Percentiles rank a stretch among this genome's conserved stretches.
phyloP scores from a whole-genome alignment of 2,113 vertebrate species.

The Xiphophorus couchianus region DNA sequence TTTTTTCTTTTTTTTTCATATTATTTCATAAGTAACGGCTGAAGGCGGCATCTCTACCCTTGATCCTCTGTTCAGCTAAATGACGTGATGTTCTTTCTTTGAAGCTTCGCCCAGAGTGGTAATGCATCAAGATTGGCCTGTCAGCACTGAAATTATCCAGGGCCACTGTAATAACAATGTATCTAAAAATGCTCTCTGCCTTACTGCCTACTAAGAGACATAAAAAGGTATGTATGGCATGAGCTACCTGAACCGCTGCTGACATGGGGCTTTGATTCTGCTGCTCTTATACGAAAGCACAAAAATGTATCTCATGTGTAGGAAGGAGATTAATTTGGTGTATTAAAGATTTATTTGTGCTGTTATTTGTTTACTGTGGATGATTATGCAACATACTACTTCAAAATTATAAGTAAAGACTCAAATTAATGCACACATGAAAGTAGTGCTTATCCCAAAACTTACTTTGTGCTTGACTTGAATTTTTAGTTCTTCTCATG shows the following conservation, averaged over 20 bases:
- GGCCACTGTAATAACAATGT: constrained; percentile 61
- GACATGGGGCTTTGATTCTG: constrained; percentile 71
- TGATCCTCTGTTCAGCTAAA: constrained; percentile 43
- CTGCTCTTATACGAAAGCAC: constrained; percentile 69
- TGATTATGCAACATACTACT: no score
- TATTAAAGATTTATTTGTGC: not conserved
- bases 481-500: no score
- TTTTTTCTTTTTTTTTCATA: not conserved
- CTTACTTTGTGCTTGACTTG: not conserved
- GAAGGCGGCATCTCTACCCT: constrained; percentile 7
- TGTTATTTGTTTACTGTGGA: no score
- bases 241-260: constrained; percentile 76
- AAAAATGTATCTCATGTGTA: constrained; percentile 68
- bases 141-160: constrained; percentile 58
- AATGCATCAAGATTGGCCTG: constrained; percentile 29
- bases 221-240: constrained; percentile 76
- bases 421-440: no score
- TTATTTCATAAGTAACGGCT: constrained; percentile 28
- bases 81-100: constrained; percentile 56
- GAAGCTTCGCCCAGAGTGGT: constrained; percentile 35
- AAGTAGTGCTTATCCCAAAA: no score
- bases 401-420: no score
- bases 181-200: constrained; percentile 58
- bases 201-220: constrained; percentile 57
- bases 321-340: not conserved